Evolutionary conservation across 2,888 invertebrate species (phyloP).

Genomic region (Xestia rhomboidea): DNA sequence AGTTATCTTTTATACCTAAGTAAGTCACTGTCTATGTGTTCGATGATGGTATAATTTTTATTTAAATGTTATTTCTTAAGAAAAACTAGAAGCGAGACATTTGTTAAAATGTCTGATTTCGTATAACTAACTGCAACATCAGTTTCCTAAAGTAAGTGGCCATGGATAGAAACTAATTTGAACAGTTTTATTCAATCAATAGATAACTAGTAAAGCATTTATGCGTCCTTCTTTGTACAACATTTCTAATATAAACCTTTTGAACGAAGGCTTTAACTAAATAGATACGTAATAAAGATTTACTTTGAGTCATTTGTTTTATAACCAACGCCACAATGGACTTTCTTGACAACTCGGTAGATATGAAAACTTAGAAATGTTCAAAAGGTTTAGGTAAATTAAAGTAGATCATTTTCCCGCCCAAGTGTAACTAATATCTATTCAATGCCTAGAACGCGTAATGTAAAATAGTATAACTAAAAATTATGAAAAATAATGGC

Average conservation of each 20-base stretch:
- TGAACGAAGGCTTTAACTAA: conserved; percentile 21
- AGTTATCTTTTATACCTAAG: conserved; percentile 58
- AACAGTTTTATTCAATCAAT: conserved; percentile 29
- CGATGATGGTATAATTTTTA: conserved; percentile 45
- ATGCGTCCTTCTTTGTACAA: conserved; percentile 37
- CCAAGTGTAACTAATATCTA: conserved; percentile 56
- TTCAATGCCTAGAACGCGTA: conserved; percentile 72
- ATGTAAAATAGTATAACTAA: conserved; percentile 79
- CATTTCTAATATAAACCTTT: conserved; percentile 36
- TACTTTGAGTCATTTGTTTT: conserved; percentile 1
- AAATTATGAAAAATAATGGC: conserved; percentile 85
- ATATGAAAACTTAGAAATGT: conserved; percentile 9
- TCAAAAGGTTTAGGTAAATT: conserved; percentile 45
- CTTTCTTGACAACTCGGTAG: not conserved
- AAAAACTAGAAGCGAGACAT: conserved; percentile 47
- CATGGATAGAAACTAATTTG: conserved; percentile 44
- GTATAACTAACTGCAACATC: conserved; percentile 59
- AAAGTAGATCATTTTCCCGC: conserved; percentile 30
- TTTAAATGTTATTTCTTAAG: conserved; percentile 47
- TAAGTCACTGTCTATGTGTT: conserved; percentile 62
- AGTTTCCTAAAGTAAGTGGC: conserved; percentile 56
- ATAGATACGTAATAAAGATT: not conserved
- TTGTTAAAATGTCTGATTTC: conserved; percentile 47
- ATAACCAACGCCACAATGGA: not conserved
- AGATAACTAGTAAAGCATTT: conserved; percentile 30